These are phyloP conservation scores for Karalla daura DNA, from an alignment of 2,797 vertebrate species.

Conservation along the genomic window DNA sequence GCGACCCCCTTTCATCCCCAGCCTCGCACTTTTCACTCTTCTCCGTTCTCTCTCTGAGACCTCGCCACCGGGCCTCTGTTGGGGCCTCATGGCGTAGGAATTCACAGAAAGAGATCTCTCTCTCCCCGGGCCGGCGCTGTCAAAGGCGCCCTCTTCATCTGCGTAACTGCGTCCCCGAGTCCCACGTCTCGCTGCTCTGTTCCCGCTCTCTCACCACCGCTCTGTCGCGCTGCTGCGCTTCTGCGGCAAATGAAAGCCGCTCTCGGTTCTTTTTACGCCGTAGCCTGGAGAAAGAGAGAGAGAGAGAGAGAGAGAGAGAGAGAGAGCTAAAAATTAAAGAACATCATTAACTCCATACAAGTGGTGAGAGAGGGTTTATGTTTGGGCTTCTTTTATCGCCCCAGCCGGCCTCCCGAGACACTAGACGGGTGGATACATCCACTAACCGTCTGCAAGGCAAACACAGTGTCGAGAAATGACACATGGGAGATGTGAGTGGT, in stretches of 20 bases:
- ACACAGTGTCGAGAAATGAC: too few relatives aligned
- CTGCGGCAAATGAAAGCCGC: background rate
- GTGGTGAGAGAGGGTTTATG: background rate
- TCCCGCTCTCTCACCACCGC: background rate
- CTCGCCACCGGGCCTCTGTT: constrained; percentile 25
- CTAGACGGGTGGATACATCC: background rate
- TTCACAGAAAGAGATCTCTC: constrained; percentile 12
- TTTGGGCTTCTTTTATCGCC: background rate
- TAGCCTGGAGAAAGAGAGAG: background rate
- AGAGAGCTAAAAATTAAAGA: background rate
- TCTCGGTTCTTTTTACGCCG: background rate
- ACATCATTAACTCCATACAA: background rate
- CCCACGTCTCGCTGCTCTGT: background rate
- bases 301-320: too few relatives aligned
- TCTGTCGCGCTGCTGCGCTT: background rate
- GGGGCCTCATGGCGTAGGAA: constrained; percentile 27
- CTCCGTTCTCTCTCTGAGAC: constrained; percentile 22
- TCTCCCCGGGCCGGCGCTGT: background rate
- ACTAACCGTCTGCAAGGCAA: too few relatives aligned
- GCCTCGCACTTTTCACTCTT: constrained; percentile 12
- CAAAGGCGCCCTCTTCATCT: constrained; percentile 3
- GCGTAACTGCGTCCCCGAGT: background rate
- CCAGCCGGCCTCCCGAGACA: too few relatives aligned
- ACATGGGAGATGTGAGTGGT: too few relatives aligned
- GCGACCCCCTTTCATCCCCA: constrained; percentile 29